Base-by-base conservation (phyloP, 2,888 invertebrate genomes). In the Rambutsinella grinnellia region DNA sequence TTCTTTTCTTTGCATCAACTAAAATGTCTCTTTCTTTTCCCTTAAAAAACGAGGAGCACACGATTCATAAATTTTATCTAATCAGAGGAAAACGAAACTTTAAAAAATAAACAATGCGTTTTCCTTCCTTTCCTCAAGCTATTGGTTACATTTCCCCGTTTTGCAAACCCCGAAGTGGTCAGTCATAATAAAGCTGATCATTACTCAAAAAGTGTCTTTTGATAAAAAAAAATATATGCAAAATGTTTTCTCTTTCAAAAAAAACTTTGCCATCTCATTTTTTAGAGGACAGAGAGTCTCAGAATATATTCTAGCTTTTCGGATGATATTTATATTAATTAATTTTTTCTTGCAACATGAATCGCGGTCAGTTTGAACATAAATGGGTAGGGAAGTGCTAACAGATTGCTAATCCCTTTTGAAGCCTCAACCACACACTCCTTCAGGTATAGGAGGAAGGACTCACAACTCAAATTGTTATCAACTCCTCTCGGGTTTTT, bases 401-500 rank as follows among this genome's bases (percentile, higher is more conserved):
- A 36, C 36, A 36, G 36, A 36, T n/a, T 36, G 36, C 36, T 13
- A n/a, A 36, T 36, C 36, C n/a, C 36, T 36, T 13, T 36, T 36
- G 13, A 36, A 36, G 13, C 36, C 36, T 36, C 36, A 36, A 36
- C n/a, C n/a, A n/a, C n/a, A n/a, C n/a, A n/a, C n/a, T n/a, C n/a
- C n/a, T n/a, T n/a, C n/a, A n/a, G n/a, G n/a, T n/a, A n/a, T n/a
- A n/a, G n/a, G 36, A 8, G 5, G 36, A 36, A 36, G 36, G 13
- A 36, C 36, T 13, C 13, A 36, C 5, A 36, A 36, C 6, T 36
- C 13, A 36, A 24, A 57, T 60, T 60, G 36, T 60, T 44, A 60
- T 61, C 61, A 61, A 47, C 46, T 61, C 61, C 61, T 23, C 61
- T 23, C 49, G 46, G 61, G 61, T 49, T 49, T 47, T 36, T 61